Evolutionary conservation across 1,140 invertebrate genomes (phyloP), one percentile per base, ranked within the genome.

Genomic region (Hirudo medicinalis): DNA sequence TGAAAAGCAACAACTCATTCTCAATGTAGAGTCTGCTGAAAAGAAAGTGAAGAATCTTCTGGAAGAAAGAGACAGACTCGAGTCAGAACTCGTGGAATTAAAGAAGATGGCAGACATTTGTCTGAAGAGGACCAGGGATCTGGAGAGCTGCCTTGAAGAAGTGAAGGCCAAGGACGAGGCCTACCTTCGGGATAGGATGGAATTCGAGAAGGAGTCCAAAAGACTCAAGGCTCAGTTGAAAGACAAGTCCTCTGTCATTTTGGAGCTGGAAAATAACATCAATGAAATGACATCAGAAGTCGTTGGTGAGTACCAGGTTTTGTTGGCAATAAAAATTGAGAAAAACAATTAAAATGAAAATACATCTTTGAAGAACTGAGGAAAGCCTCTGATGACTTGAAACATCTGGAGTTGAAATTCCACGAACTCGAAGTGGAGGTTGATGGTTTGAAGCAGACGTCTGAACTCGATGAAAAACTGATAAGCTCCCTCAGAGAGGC

Each of bases 61-160:
- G 57, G 57, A 63, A 63, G 57, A 63, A 25, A 63, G 57, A 63
- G 29, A 63, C 57, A 63, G 19, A 20, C 57, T 63, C 22, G 29
- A 63, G 11, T 63, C 57, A 9, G 29, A 22, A 6, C 22, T 22
- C 19, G 57, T 25, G 29, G 57, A 63, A 11, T 25, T 63, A 11
- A 63, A 63, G 19, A 63, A 25, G 22, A 63, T 63, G 57, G 57
- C 22, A 63, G 22, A 22, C 22, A 63, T 25, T 25, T 25, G 22
- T 13, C 22, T 63, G 22, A 32, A 63, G 29, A 63, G 22, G 43
- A 25, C 57, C 22, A 63, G 19, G 19, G 29, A 25, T 6, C 22
- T 63, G 9, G 57, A 63, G 15, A 63, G 22, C 22, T 63, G 57
- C 57, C 22, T 25, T 3, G 29, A 32, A 63, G 57, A 63, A 32